phyloP scores from a whole-genome alignment of 1,140 invertebrate genomes.

The Lucilia sericata region DNA sequence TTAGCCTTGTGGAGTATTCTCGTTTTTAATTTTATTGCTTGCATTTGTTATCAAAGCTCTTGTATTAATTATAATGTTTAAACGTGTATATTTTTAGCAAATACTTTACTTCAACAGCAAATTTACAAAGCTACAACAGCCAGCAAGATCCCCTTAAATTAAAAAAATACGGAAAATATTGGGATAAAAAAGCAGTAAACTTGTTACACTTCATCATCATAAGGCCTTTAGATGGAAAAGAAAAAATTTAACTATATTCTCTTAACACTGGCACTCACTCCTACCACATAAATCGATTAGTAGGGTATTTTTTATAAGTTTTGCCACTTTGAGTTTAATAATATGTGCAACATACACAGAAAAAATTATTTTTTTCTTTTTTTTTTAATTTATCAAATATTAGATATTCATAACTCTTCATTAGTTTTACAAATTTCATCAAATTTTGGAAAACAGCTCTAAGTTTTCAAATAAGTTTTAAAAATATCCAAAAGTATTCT shows the following conservation, averaged over 20 bases:
- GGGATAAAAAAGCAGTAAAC: not conserved
- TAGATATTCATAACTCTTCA: too few species aligned
- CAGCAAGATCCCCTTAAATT: not conserved
- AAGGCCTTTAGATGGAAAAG: not conserved
- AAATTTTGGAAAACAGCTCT: too few species aligned
- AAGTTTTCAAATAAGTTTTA: too few species aligned
- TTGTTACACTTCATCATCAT: constrained; percentile 29
- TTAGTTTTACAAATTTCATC: too few species aligned
- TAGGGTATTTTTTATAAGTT: too few species aligned
- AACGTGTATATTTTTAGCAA: constrained; percentile 17
- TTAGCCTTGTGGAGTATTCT: not conserved
- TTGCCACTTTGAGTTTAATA: too few species aligned
- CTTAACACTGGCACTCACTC: not conserved
- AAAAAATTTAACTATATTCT: constrained; percentile 12
- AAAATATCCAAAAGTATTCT: too few species aligned
- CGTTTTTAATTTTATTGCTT: not conserved
- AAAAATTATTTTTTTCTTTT: too few species aligned
- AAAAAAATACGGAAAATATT: not conserved
- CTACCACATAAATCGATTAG: too few species aligned
- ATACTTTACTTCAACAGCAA: not conserved
- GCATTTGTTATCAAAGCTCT: constrained; percentile 26
- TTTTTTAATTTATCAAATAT: too few species aligned
- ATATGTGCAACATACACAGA: too few species aligned
- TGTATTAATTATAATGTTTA: constrained; percentile 28
- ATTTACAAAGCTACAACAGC: not conserved